Evolutionary conservation across 2,113 vertebrate species (phyloP).

Genomic region (Polypterus bichir): DNA sequence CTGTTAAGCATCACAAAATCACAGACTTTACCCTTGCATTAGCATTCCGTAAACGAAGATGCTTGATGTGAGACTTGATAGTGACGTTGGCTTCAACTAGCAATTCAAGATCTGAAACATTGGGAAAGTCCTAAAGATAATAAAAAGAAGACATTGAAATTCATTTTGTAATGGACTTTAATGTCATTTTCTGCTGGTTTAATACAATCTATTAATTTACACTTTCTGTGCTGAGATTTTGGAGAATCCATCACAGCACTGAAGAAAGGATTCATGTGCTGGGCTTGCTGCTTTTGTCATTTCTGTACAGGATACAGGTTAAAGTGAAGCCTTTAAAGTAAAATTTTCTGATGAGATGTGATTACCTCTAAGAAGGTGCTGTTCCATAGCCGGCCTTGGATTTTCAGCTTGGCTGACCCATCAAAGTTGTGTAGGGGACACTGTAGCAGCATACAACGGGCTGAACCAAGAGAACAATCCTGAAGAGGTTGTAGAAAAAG

Average conservation of each 20-base stretch:
- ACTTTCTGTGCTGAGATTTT: too few species aligned
- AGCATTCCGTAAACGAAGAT: conserved; percentile 63
- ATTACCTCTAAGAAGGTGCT: conserved; percentile 81
- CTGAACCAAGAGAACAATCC: conserved; percentile 71
- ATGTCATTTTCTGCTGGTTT: too few species aligned
- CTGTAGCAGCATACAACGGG: conserved; percentile 59
- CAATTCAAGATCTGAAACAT: conserved; percentile 68
- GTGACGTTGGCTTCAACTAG: conserved; percentile 73
- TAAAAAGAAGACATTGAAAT: neutral
- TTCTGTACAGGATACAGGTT: too few species aligned
- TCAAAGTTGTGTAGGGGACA: conserved; percentile 76
- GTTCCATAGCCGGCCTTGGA: conserved; percentile 79
- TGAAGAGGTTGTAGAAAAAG: conserved; percentile 24
- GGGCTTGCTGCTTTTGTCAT: too few species aligned
- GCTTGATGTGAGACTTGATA: conserved; percentile 71
- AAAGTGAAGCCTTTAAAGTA: too few species aligned
- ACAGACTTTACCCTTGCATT: conserved; percentile 52
- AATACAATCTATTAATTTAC: too few species aligned
- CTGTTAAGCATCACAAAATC: neutral
- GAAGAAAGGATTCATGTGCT: too few species aligned
- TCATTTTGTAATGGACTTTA: too few species aligned
- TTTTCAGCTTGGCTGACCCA: conserved; percentile 52
- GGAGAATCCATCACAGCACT: too few species aligned
- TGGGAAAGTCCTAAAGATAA: conserved; percentile 59
- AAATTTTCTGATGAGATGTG: neutral